Base-by-base conservation (phyloP, 1,140 invertebrate species). In the Drosophila burlai region DNA sequence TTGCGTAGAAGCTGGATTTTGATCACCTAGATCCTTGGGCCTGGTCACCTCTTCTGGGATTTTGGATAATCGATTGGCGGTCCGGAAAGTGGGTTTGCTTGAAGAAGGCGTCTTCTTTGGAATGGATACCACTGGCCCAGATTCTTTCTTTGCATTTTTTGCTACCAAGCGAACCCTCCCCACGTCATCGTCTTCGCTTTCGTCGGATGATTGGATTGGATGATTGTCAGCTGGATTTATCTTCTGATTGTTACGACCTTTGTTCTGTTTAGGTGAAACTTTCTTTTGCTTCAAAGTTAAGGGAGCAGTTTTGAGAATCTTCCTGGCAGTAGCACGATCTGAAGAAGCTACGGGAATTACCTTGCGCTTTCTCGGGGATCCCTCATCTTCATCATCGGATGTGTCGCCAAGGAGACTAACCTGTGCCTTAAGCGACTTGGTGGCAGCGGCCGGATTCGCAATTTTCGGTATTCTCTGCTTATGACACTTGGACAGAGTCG, bases 321-420 rank as follows among this genome's bases (percentile, higher is more conserved):
- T 65, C 6, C 13, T 62, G 9, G 29, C 26, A 0, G 18, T n/a
- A 6, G 4, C 34, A 16, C 34, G 52, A 16, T 18, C 8, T 16
- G 36, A 31, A 21, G 36, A 31, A n/a, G 18, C 26, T 3, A 21
- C 9, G 61, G 26, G 7, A 7, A 15, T 42, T n/a, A n/a, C 8
- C 11, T 11, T 40, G 4, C 8, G 26, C 0, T 8, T 49, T 11
- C 15, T 49, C 0, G 34, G 18, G 2, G 21, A 7, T 24, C 4
- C 0, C 34, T 49, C 46, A 26, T 16, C 15, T 2, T 49, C 46
- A 26, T 67, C 66, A 26, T 67, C 63, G 36, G 66, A 52, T 24
- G 26, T 36, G 2, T 68, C 63, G 10, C 45, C 46, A 11, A 68
- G 31, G 4, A 34, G 36, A 13, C 21, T 34, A 8, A 26, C 11